Evolutionary conservation across 2,888 invertebrate species (phyloP), one percentile per base, ranked within the genome.

Genomic region (Strigamia transsilvanica): DNA sequence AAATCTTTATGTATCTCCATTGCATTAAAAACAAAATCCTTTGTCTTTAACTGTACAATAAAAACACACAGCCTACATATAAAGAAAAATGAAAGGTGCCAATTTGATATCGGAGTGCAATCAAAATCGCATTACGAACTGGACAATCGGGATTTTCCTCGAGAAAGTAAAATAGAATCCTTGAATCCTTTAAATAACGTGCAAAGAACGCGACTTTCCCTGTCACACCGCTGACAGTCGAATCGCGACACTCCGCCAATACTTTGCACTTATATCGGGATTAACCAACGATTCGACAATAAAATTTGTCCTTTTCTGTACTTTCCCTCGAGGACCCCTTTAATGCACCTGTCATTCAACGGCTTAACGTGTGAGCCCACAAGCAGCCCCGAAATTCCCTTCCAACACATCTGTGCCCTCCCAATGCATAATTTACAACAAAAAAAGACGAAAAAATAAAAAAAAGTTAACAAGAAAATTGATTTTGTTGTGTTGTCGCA

Each of bases 261-360:
- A 21, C 12, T 2, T 66, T 12, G 61, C 61, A 66, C 21, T 66
- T 66, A 66, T 66, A 66, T 66, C 61, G 21, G 61, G 61, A 66
- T 66, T 66, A 66, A 18, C 61, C n/a, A 21, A n/a, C 61, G 61
- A 66, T 66, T 66, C 61, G 21, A 9, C 61, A 66, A 66, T 66
- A 66, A 66, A 66, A 66, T 66, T 66, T 66, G 21, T 66, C 61
- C 61, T 21, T 66, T 23, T 66, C n/a, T 23, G 23, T 3, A 21
- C 61, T 21, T 21, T 66, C 18, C 61, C 61, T 23, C 21, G 21
- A 18, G 23, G 61, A 21, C 21, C 23, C 61, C 18, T 66, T 66
- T 66, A 66, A 66, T 66, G 61, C 61, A 66, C 61, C 61, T 66
- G 61, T 66, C 61, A 66, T 21, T 66, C 61, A 66, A n/a, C 61